phyloP scores from a whole-genome alignment of 2,888 invertebrate genomes.

The Metopia argyrocephala region DNA sequence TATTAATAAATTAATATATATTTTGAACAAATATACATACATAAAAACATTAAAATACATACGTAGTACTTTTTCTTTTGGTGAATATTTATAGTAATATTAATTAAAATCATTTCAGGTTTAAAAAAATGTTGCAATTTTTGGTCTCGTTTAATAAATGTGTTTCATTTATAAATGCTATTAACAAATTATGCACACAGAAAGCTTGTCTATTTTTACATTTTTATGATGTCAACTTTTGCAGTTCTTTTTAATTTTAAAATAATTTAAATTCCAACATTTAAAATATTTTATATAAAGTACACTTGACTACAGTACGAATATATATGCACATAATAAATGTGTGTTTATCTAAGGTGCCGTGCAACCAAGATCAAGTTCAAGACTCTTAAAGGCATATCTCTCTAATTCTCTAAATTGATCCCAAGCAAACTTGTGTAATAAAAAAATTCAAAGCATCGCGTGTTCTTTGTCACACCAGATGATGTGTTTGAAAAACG shows the following conservation, averaged over 20 bases:
- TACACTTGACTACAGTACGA: neutral
- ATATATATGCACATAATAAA: conserved; percentile 3
- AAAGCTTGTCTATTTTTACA: conserved; percentile 11
- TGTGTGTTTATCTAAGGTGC: conserved; percentile 5
- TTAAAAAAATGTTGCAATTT: conserved; percentile 12
- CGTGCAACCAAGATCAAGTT: conserved; percentile 76
- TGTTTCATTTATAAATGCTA: conserved; percentile 31
- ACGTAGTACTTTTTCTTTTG: conserved; percentile 48
- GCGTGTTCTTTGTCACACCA: conserved; percentile 54
- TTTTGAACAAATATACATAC: conserved; percentile 38
- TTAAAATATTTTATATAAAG: neutral
- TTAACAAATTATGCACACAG: conserved; percentile 40
- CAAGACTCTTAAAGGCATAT: conserved; percentile 67
- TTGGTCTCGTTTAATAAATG: conserved; percentile 22
- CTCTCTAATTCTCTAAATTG: conserved; percentile 50
- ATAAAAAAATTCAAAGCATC: conserved; percentile 53
- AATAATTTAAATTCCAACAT: conserved; percentile 52
- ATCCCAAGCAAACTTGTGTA: conserved; percentile 40
- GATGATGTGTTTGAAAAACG: conserved; percentile 20
- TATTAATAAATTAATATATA: conserved; percentile 45
- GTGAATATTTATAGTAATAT: conserved; percentile 12
- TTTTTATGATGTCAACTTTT: conserved; percentile 51
- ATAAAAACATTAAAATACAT: conserved; percentile 1
- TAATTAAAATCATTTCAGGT: conserved; percentile 48
- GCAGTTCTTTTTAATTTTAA: conserved; percentile 45